Evolutionary conservation across 2,888 invertebrate species (phyloP).

Genomic region (Sinopyrophorus schimmeli): DNA sequence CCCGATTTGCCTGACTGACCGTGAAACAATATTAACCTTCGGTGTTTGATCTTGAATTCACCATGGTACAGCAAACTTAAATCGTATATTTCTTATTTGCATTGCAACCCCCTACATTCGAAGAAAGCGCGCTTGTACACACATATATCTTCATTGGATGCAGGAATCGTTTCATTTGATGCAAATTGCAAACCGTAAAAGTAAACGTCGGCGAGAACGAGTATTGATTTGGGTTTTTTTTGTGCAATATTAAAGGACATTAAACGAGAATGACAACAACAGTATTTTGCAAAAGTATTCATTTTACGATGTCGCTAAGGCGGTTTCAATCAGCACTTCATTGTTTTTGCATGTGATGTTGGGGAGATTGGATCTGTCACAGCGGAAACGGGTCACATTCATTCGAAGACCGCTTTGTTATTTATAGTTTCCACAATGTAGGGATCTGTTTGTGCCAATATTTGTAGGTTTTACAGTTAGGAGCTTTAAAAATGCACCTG

Average conservation of each 20-base stretch:
- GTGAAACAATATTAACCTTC: constrained; percentile 28
- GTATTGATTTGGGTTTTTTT: no score
- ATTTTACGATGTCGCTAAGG: constrained; percentile 20
- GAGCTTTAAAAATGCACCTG: constrained; percentile 2
- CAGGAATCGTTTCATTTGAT: no score
- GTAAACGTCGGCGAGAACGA: no score
- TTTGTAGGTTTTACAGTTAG: constrained; percentile 16
- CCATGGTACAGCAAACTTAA: no score
- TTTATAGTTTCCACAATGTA: constrained; percentile 19
- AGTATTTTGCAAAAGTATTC: constrained; percentile 19
- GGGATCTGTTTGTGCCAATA: constrained; percentile 16
- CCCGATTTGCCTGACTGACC: constrained; percentile 21
- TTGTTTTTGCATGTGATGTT: constrained; percentile 45
- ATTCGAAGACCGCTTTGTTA: constrained; percentile 32
- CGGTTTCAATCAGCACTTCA: constrained; percentile 43
- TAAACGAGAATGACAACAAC: constrained; percentile 9
- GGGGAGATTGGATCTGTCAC: constrained; percentile 46
- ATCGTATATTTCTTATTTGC: no score
- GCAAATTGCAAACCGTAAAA: no score
- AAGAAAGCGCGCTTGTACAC: no score
- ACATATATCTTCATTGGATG: no score
- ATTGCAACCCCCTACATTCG: no score
- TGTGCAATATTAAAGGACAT: constrained; percentile 7
- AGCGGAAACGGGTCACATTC: constrained; percentile 44
- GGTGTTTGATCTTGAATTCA: constrained; percentile 27